phyloP scores from a whole-genome alignment of 1,140 invertebrate genomes.

The Riptortus pedestris region DNA sequence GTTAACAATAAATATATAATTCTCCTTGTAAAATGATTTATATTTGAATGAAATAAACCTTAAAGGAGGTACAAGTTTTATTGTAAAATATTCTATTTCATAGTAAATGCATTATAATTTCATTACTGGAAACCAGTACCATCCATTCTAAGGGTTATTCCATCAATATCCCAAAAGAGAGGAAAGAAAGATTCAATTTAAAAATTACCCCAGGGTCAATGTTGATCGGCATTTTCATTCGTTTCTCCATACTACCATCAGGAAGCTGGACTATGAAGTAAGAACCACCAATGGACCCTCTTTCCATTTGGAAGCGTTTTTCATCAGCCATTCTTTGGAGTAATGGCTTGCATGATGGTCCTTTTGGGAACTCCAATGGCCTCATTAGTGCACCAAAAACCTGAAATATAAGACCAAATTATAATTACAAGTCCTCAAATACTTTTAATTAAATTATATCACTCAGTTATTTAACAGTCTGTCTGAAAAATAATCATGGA shows the following conservation, averaged over 20 bases:
- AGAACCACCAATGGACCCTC: slow-evolving; percentile 74
- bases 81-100: too few relatives aligned
- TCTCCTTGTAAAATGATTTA: too few relatives aligned
- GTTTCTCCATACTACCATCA: slow-evolving; percentile 77
- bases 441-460: background rate
- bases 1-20: too few relatives aligned
- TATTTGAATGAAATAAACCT: too few relatives aligned
- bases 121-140: too few relatives aligned
- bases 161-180: too few relatives aligned
- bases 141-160: too few relatives aligned
- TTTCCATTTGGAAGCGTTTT: slow-evolving; percentile 75
- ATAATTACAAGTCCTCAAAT: slow-evolving; percentile 2
- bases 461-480: too few relatives aligned
- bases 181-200: too few relatives aligned
- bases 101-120: too few relatives aligned
- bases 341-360: slow-evolving; percentile 57
- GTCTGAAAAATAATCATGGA: too few relatives aligned
- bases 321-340: slow-evolving; percentile 85
- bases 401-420: slow-evolving; percentile 35
- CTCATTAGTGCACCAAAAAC: slow-evolving; percentile 89
- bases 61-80: too few relatives aligned
- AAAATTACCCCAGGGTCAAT: slow-evolving; percentile 74
- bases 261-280: slow-evolving; percentile 83
- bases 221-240: slow-evolving; percentile 66
- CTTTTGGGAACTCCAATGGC: slow-evolving; percentile 71